These are phyloP conservation scores for Dromius quadrimaculatus DNA, from an alignment of 2,888 invertebrate species.

Conservation along the genomic window DNA sequence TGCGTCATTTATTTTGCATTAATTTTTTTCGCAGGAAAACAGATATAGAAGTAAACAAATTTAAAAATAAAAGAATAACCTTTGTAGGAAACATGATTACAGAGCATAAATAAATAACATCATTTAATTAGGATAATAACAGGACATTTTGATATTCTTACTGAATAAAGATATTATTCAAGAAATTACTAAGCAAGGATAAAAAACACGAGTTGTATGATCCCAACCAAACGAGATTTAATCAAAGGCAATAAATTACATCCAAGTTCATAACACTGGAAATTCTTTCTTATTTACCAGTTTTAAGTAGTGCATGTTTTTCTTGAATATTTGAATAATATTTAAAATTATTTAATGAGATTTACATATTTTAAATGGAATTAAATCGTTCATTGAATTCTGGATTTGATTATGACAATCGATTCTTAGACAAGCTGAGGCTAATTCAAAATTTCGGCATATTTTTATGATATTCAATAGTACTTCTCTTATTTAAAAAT, in stretches of 20 bases:
- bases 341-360: too few species aligned
- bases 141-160: conserved; percentile 17
- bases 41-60: neutral
- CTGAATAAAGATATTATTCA: conserved; percentile 13
- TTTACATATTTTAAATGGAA: too few species aligned
- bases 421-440: too few species aligned
- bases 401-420: too few species aligned
- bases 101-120: conserved; percentile 1
- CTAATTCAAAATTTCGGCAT: too few species aligned
- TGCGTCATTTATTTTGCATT: neutral
- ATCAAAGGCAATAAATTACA: neutral
- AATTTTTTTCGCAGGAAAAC: too few species aligned
- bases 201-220: neutral
- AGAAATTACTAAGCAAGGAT: conserved; percentile 17
- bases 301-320: too few species aligned
- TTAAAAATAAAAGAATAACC: neutral
- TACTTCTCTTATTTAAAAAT: too few species aligned
- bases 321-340: too few species aligned
- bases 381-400: too few species aligned
- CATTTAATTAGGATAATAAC: conserved; percentile 38
- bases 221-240: neutral
- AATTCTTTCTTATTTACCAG: neutral
- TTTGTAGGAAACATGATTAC: neutral
- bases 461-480: too few species aligned
- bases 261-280: neutral